Conservation (phyloP, 2,888 invertebrate species). For the Ophioninae sp. region DNA sequence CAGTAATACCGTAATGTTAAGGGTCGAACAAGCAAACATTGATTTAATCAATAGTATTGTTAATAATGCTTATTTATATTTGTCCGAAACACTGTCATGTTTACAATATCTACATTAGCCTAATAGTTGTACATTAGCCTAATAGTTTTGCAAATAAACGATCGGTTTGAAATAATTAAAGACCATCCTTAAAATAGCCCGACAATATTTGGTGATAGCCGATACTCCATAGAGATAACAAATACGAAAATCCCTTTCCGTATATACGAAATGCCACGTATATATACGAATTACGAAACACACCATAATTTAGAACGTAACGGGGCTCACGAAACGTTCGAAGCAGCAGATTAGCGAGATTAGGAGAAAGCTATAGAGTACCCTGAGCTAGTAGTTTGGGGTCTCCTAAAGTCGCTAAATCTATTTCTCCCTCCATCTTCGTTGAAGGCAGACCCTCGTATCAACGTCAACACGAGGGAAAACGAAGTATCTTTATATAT, state of each 20-base stretch:
- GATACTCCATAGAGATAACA: not conserved
- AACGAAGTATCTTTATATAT: constrained; percentile 16
- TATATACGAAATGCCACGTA: not conserved
- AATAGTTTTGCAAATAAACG: not conserved
- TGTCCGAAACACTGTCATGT: too few relatives aligned
- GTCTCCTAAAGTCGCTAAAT: constrained; percentile 39
- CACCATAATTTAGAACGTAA: not conserved
- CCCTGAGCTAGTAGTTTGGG: constrained; percentile 12
- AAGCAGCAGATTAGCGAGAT: constrained; percentile 74
- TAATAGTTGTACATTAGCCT: too few relatives aligned
- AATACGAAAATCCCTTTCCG: not conserved
- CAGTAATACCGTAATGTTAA: too few relatives aligned
- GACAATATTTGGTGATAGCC: not conserved
- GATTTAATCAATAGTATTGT: too few relatives aligned
- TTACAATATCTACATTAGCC: too few relatives aligned
- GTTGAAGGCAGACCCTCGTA: constrained; percentile 54
- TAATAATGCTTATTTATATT: too few relatives aligned
- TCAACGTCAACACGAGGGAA: constrained; percentile 68
- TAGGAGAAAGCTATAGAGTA: constrained; percentile 70
- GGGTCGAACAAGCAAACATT: too few relatives aligned
- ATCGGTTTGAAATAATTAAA: not conserved
- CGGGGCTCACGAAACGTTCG: constrained; percentile 62
- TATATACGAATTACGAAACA: not conserved
- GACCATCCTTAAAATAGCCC: not conserved
- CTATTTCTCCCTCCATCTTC: constrained; percentile 49